Conservation (phyloP, 1,140 invertebrate species). For the Leptinotarsa lineolata region DNA sequence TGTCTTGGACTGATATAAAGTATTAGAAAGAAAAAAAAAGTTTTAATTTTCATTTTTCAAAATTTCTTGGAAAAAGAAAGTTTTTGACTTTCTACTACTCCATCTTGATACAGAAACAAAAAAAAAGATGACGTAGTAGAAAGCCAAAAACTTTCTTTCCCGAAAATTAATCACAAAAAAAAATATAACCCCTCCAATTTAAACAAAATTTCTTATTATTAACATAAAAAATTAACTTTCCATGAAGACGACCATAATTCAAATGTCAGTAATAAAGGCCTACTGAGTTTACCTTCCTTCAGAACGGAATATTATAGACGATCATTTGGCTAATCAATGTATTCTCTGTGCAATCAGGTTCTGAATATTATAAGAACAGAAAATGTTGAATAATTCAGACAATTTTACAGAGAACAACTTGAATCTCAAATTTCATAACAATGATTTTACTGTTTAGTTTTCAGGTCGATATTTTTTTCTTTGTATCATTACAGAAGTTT, state of each 20-base stretch:
- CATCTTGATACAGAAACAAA: too few species aligned
- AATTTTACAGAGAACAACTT: slow-evolving; percentile 3
- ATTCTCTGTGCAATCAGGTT: slow-evolving; percentile 12
- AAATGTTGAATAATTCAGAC: not conserved
- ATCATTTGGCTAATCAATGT: not conserved
- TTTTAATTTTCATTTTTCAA: too few species aligned
- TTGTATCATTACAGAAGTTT: not conserved
- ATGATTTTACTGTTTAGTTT: not conserved
- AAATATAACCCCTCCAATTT: too few species aligned
- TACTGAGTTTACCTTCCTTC: not conserved
- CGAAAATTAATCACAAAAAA: too few species aligned
- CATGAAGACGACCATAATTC: too few species aligned
- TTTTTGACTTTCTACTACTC: too few species aligned
- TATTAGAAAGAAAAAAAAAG: not conserved
- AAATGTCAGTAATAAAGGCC: too few species aligned
- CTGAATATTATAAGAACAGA: slow-evolving; percentile 2
- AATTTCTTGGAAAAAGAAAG: too few species aligned
- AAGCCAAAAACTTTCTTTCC: too few species aligned
- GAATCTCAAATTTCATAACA: not conserved
- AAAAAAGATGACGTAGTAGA: too few species aligned
- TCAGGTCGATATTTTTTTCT: not conserved
- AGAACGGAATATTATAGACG: slow-evolving; percentile 12
- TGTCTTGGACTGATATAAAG: not conserved
- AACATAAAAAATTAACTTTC: too few species aligned
- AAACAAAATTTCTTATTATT: too few species aligned